Evolutionary conservation across 1,140 invertebrate genomes (phyloP).

Genomic region (Manduca sexta): DNA sequence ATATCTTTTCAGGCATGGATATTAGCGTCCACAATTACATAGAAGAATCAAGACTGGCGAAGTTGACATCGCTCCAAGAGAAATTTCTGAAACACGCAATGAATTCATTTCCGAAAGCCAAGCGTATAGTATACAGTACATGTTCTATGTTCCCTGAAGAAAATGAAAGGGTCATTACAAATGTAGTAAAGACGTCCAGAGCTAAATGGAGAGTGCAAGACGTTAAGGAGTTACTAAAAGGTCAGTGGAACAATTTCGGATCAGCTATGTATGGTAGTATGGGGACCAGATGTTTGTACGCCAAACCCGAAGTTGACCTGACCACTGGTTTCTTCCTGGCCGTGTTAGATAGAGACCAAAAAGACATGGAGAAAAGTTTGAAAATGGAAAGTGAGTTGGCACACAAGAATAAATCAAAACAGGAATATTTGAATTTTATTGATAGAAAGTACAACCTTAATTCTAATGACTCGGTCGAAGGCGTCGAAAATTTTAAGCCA

Average conservation of each 20-base stretch:
- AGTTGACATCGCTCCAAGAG: slow-evolving; percentile 87
- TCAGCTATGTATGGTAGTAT: slow-evolving; percentile 75
- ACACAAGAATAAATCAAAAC: too few relatives aligned
- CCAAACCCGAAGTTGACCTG: slow-evolving; percentile 81
- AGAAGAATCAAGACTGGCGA: slow-evolving; percentile 75
- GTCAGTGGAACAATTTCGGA: slow-evolving; percentile 81
- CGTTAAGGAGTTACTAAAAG: slow-evolving; percentile 74
- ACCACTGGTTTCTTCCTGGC: slow-evolving; percentile 97
- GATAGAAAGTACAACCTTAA: too few relatives aligned
- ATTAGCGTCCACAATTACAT: slow-evolving; percentile 59
- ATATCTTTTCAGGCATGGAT: slow-evolving; percentile 51
- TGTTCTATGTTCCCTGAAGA: slow-evolving; percentile 93
- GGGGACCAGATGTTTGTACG: slow-evolving; percentile 85
- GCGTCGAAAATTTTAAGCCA: too few relatives aligned
- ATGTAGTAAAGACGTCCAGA: slow-evolving; percentile 73
- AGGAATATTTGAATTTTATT: too few relatives aligned
- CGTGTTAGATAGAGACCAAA: slow-evolving; percentile 81
- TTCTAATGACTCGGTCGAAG: too few relatives aligned
- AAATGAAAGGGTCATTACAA: slow-evolving; percentile 92
- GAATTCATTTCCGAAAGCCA: slow-evolving; percentile 85
- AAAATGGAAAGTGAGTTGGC: slow-evolving; percentile 4
- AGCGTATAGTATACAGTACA: slow-evolving; percentile 94
- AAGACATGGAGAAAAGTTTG: slow-evolving; percentile 34
- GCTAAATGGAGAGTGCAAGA: slow-evolving; percentile 78
- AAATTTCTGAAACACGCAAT: slow-evolving; percentile 91